Conservation (phyloP, 1,140 invertebrate genomes). For the Globodera ellingtonae region DNA sequence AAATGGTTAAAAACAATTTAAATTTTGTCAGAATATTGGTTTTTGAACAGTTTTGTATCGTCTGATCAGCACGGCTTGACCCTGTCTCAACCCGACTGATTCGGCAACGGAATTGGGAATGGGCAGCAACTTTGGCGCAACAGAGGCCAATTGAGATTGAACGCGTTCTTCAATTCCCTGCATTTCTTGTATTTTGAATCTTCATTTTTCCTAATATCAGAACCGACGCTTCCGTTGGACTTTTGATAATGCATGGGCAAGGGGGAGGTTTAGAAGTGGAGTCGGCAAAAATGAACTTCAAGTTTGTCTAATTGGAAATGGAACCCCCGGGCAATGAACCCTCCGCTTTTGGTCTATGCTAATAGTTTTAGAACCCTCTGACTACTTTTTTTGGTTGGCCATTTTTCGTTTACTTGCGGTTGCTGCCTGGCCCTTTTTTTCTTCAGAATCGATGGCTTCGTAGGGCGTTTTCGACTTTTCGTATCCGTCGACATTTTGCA, state of each 20-base stretch:
- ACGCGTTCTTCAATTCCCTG: neutral
- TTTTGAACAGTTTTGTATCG: neutral
- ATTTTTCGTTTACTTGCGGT: neutral
- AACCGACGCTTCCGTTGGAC: neutral
- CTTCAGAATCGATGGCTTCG: slow-evolving; percentile 15
- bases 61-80: neutral
- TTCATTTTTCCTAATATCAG: neutral
- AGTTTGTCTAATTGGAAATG: too few relatives aligned
- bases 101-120: neutral
- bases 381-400: too few relatives aligned
- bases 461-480: slow-evolving; percentile 7
- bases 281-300: too few relatives aligned
- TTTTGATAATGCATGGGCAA: too few relatives aligned
- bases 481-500: slow-evolving; percentile 6
- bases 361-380: too few relatives aligned
- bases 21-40: neutral
- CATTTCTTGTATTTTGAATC: neutral
- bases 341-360: too few relatives aligned
- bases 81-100: neutral
- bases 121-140: neutral
- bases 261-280: too few relatives aligned
- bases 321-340: too few relatives aligned
- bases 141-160: neutral
- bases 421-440: neutral
- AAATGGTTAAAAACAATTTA: neutral